Percentiles rank a stretch among this genome's conserved stretches.
phyloP scores from a whole-genome alignment of 2,113 vertebrate genomes.

The Otolemur garnettii region DNA sequence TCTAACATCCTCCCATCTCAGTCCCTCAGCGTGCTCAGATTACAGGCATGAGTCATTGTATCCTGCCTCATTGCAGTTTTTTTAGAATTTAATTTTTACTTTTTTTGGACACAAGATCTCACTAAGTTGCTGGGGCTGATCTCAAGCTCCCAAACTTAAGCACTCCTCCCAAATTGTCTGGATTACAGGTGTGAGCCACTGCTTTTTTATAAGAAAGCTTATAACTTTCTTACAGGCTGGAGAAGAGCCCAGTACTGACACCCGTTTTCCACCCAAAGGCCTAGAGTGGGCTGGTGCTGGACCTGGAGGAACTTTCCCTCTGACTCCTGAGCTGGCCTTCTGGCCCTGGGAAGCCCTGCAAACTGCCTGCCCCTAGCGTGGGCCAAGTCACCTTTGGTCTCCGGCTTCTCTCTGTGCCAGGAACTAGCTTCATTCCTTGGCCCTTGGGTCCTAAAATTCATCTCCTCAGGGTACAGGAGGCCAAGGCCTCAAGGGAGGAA shows the following conservation, averaged over 20 bases:
- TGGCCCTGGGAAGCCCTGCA: background rate
- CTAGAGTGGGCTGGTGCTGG: background rate
- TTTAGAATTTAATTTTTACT: no score
- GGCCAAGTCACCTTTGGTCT: constrained; percentile 19
- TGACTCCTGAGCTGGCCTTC: background rate
- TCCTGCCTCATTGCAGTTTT: no score
- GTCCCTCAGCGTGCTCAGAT: no score
- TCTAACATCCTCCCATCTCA: background rate
- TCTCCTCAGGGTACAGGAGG: background rate
- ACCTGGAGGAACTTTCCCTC: background rate
- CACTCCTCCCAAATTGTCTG: background rate
- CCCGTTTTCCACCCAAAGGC: background rate
- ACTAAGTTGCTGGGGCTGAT: background rate
- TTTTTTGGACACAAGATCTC: background rate
- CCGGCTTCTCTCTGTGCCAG: background rate
- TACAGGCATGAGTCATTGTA: no score
- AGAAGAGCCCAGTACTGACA: accelerated
- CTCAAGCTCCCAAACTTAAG: background rate
- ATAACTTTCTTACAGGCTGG: background rate
- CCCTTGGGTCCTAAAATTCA: constrained; percentile 17
- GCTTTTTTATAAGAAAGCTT: no score
- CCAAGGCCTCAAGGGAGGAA: background rate
- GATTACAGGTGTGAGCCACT: background rate
- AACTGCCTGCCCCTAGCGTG: background rate
- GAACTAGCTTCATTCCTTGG: background rate